Percentiles rank a stretch among this genome's conserved stretches.
Conservation (phyloP, 2,797 vertebrate genomes). For the Pteropus rufus region DNA sequence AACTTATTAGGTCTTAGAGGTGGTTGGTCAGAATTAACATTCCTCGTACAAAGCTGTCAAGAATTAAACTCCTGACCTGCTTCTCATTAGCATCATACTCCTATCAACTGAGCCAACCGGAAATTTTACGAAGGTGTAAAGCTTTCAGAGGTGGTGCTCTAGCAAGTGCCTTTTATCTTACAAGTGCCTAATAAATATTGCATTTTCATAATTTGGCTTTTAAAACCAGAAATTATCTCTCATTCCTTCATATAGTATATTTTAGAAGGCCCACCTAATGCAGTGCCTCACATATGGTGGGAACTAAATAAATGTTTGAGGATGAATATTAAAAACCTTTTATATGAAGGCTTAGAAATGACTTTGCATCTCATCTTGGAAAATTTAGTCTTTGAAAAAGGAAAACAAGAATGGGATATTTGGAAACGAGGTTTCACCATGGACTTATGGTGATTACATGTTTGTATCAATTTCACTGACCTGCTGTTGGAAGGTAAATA, state of each 20-base stretch:
- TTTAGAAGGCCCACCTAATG: slow-evolving; percentile 51
- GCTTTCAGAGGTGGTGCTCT: background rate
- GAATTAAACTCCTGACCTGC: background rate
- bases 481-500: background rate
- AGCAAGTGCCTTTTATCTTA: slow-evolving; percentile 44
- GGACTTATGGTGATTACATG: background rate
- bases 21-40: slow-evolving; percentile 33
- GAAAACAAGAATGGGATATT: background rate
- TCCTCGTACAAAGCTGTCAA: background rate
- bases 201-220: slow-evolving; percentile 70
- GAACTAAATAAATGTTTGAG: slow-evolving; percentile 74
- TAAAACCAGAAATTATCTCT: slow-evolving; percentile 67
- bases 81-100: background rate
- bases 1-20: background rate
- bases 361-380: slow-evolving; percentile 55
- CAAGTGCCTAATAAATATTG: slow-evolving; percentile 69
- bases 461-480: background rate
- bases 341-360: slow-evolving; percentile 38
- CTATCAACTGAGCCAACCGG: slow-evolving; percentile 36
- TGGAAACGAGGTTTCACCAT: background rate
- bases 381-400: slow-evolving; percentile 17
- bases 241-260: slow-evolving; percentile 1
- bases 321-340: slow-evolving; percentile 66
- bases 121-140: slow-evolving; percentile 11
- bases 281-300: background rate